Conservation (phyloP, 2,797 vertebrate species). For the Acanthurus leucopareius region DNA sequence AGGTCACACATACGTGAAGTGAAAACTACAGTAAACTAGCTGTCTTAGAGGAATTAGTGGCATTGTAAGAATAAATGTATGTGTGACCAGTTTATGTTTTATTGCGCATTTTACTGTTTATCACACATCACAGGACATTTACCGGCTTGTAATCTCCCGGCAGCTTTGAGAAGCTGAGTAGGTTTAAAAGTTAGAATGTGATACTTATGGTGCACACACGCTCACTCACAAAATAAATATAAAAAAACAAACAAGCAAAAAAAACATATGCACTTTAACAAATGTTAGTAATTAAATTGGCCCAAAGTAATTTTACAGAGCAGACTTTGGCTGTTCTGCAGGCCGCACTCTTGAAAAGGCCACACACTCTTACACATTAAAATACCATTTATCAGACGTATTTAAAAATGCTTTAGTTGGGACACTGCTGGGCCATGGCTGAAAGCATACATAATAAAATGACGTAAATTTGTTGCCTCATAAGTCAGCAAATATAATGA, state of each 20-base stretch:
- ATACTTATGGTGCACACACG: no score
- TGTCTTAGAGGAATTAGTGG: not conserved
- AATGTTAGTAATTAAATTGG: constrained; percentile 3
- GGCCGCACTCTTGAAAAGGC: constrained; percentile 54
- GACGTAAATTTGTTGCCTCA: not conserved
- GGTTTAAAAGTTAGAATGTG: no score
- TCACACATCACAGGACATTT: not conserved
- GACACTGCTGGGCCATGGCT: not conserved
- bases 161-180: not conserved
- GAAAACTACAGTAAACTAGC: not conserved
- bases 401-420: not conserved
- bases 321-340: constrained; percentile 13
- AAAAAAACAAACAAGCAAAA: not conserved
- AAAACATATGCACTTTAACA: not conserved
- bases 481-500: not conserved
- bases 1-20: constrained; percentile 41
- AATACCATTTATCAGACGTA: constrained; percentile 2
- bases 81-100: not conserved
- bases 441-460: not conserved
- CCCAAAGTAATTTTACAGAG: not conserved
- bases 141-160: fast-evolving
- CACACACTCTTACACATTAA: constrained; percentile 21
- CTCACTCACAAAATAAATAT: not conserved
- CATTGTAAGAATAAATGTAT: not conserved
- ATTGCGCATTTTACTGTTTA: not conserved